Percentiles rank a stretch among this genome's conserved stretches.
Conservation (phyloP, 2,113 vertebrate species). For the Marmota flaviventris region DNA sequence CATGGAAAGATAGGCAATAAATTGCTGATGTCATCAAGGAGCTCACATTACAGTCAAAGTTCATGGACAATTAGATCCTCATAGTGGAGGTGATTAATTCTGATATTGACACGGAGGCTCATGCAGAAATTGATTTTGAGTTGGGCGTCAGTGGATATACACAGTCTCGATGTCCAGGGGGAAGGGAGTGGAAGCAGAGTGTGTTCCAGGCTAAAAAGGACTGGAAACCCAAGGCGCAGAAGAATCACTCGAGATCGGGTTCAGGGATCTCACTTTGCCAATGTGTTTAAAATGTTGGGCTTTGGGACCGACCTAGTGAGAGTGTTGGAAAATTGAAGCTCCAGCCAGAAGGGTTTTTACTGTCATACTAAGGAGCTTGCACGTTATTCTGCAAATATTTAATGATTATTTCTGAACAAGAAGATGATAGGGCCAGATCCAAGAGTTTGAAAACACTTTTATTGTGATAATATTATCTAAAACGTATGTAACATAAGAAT, state of each 20-base stretch:
- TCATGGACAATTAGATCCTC: neutral
- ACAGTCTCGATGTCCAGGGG: neutral
- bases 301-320: neutral
- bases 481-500: neutral
- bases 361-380: neutral
- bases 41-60: neutral
- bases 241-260: neutral
- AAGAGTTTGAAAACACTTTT: neutral
- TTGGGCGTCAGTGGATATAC: neutral
- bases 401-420: neutral
- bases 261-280: neutral
- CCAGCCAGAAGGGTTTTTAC: neutral
- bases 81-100: neutral
- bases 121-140: neutral
- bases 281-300: neutral
- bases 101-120: neutral
- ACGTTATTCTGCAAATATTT: neutral
- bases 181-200: neutral
- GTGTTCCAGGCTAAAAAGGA: neutral
- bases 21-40: neutral
- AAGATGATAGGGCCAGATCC: neutral
- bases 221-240: neutral
- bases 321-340: neutral
- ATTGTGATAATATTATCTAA: neutral
- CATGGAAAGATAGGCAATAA: neutral